These are phyloP conservation scores for Idris sp. DNA, from an alignment of 1,140 invertebrate genomes.

Conservation along the genomic window DNA sequence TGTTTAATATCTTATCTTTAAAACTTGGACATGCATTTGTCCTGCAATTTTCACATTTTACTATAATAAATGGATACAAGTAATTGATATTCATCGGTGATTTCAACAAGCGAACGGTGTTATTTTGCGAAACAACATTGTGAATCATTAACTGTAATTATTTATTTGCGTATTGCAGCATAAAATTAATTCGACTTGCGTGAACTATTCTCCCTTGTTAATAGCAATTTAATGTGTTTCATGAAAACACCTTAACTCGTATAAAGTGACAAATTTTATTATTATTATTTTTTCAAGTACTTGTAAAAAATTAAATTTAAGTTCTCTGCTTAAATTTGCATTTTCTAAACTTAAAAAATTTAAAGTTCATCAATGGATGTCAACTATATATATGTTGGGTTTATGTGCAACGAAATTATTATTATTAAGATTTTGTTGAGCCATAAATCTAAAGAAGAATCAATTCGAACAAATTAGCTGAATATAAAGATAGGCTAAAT, in stretches of 20 bases:
- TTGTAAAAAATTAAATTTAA: slow-evolving; percentile 8
- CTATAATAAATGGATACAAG: slow-evolving; percentile 20
- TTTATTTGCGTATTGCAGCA: slow-evolving; percentile 15
- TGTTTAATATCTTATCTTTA: slow-evolving; percentile 55
- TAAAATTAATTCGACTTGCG: slow-evolving; percentile 16
- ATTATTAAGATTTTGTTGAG: slow-evolving; percentile 2
- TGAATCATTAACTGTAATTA: slow-evolving; percentile 11
- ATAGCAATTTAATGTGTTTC: slow-evolving; percentile 5
- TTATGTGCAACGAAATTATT: too few relatives aligned
- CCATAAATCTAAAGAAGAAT: slow-evolving; percentile 7
- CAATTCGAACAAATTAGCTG: slow-evolving; percentile 10
- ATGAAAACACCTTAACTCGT: slow-evolving; percentile 11
- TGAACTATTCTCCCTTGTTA: slow-evolving; percentile 1
- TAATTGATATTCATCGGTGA: slow-evolving; percentile 23
- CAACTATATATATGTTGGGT: too few relatives aligned
- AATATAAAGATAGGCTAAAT: slow-evolving; percentile 24
- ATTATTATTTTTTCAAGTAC: slow-evolving; percentile 1
- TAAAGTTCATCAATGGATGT: too few relatives aligned
- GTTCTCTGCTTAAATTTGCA: too few relatives aligned
- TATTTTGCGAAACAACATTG: slow-evolving; percentile 13
- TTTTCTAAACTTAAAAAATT: too few relatives aligned
- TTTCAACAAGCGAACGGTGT: slow-evolving; percentile 7
- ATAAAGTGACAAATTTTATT: slow-evolving; percentile 14
- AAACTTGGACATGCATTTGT: slow-evolving; percentile 29
- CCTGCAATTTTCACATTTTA: slow-evolving; percentile 31